Conservation (phyloP, 2,113 vertebrate genomes). For the Hemicordylus capensis region DNA sequence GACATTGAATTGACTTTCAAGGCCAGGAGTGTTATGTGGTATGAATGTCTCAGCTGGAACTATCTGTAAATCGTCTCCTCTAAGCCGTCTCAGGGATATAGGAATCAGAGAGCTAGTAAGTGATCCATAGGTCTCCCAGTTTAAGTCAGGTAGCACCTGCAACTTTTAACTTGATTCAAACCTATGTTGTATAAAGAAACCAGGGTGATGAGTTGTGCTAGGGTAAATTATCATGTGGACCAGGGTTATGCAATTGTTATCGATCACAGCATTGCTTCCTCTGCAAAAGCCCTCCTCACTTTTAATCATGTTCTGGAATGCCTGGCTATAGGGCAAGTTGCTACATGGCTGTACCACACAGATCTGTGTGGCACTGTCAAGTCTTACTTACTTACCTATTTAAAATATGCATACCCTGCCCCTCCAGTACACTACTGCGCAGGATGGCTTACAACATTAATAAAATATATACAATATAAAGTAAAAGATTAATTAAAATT, state of each 20-base stretch:
- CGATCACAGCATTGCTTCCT: not conserved
- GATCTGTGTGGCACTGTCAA: too few relatives aligned
- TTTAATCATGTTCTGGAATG: not conserved
- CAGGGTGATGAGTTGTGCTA: not conserved
- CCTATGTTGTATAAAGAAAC: not conserved
- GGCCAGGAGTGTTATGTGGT: not conserved
- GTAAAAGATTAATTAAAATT: too few relatives aligned
- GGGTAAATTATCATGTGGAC: not conserved
- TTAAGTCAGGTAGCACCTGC: not conserved
- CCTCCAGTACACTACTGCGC: too few relatives aligned
- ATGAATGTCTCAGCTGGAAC: not conserved
- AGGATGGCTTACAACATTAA: too few relatives aligned
- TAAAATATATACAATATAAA: too few relatives aligned
- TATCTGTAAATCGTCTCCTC: not conserved
- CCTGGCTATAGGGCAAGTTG: not conserved
- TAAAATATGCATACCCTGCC: too few relatives aligned
- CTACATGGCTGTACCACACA: not conserved
- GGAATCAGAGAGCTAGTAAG: not conserved
- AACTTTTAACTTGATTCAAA: not conserved
- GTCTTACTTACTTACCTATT: too few relatives aligned
- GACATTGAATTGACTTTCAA: not conserved
- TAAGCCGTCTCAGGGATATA: not conserved
- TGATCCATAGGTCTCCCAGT: not conserved
- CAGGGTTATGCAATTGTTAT: not conserved
- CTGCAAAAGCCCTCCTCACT: not conserved